Conservation (phyloP, 2,113 vertebrate genomes). For the Peucedramus taeniatus region DNA sequence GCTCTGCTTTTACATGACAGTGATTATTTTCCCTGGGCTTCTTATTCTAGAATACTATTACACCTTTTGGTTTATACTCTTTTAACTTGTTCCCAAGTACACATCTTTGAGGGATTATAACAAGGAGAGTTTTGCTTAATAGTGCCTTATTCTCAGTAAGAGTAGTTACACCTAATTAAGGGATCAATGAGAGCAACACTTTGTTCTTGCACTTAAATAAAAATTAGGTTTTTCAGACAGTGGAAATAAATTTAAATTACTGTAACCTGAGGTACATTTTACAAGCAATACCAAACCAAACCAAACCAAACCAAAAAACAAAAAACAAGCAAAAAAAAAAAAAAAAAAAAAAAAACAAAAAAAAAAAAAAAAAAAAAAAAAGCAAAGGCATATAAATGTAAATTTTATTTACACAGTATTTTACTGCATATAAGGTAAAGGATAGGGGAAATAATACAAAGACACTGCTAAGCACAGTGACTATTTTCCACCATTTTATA, state of each 20-base stretch:
- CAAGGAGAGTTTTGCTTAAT: background rate
- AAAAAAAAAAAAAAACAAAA: too few relatives aligned
- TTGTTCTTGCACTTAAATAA: background rate
- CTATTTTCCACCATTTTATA: background rate
- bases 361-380: too few relatives aligned
- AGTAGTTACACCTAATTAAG: constrained; percentile 20
- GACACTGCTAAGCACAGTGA: background rate
- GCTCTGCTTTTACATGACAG: constrained; percentile 11
- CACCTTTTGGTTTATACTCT: background rate
- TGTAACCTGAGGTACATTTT: background rate
- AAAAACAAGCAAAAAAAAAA: background rate
- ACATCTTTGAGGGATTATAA: background rate
- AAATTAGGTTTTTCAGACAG: background rate
- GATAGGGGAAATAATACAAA: background rate
- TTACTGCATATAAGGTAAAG: background rate
- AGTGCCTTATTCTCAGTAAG: background rate
- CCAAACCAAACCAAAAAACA: too few relatives aligned
- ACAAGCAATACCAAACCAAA: background rate
- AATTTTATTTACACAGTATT: background rate
- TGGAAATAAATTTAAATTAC: background rate
- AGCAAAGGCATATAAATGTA: background rate
- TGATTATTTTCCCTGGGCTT: constrained; percentile 5
- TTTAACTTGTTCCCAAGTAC: background rate
- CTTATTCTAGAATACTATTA: background rate
- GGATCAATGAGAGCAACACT: background rate